Evolutionary conservation across 2,113 vertebrate genomes (phyloP).

Genomic region (Speoplatyrhinus poulsoni): DNA sequence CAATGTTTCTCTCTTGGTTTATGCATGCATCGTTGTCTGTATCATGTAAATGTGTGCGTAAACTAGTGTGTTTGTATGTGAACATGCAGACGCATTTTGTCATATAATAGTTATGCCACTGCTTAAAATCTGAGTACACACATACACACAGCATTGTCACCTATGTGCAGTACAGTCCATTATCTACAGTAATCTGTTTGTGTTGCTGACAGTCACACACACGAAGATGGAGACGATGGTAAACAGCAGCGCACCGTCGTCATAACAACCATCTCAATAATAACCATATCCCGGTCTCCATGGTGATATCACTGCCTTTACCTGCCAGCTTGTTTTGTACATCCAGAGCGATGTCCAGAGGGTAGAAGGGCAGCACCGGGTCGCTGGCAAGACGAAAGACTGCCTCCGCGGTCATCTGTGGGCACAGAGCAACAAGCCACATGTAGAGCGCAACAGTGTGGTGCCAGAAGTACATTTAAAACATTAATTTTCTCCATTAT

Average conservation of each 20-base stretch:
- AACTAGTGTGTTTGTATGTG: not conserved
- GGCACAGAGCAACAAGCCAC: constrained; percentile 50
- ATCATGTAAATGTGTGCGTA: not conserved
- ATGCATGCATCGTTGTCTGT: not conserved
- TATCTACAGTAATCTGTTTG: not conserved
- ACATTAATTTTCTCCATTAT: no score
- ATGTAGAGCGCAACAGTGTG: no score
- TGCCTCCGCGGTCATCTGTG: constrained; percentile 89
- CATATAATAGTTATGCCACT: constrained; percentile 67
- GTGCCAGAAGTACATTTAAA: no score
- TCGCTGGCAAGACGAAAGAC: constrained; percentile 85
- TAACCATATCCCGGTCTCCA: not conserved
- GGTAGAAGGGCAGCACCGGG: constrained; percentile 89
- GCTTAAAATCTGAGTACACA: constrained; percentile 42
- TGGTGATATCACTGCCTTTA: constrained; percentile 56
- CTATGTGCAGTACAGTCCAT: not conserved
- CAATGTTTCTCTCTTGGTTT: not conserved
- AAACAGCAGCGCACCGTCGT: not conserved
- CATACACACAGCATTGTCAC: not conserved
- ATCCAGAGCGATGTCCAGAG: constrained; percentile 89
- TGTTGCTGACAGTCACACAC: not conserved
- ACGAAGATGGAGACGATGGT: not conserved
- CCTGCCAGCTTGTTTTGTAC: constrained; percentile 93
- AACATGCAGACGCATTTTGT: not conserved
- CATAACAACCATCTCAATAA: not conserved